Conservation (phyloP, 1,140 invertebrate genomes). For the Harpegnathos saltator region DNA sequence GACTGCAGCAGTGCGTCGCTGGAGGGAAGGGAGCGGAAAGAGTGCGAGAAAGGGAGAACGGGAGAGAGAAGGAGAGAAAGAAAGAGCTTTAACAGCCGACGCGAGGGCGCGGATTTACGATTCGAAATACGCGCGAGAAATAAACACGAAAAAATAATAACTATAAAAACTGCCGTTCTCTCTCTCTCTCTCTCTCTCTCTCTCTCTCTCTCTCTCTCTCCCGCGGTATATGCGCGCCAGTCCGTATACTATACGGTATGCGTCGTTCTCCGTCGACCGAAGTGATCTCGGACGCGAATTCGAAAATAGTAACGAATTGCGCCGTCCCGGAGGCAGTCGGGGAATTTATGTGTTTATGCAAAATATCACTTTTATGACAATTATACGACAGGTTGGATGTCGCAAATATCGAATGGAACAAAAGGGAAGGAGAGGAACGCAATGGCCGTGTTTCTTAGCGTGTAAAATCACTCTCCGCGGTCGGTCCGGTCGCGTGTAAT, state of each 20-base stretch:
- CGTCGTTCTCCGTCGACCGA: slow-evolving; percentile 38
- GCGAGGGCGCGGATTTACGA: slow-evolving; percentile 77
- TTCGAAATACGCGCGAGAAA: slow-evolving; percentile 77
- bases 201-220: too few relatives aligned
- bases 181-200: too few relatives aligned
- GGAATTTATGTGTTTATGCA: slow-evolving; percentile 55
- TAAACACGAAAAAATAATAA: slow-evolving; percentile 84
- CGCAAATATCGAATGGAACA: slow-evolving; percentile 1
- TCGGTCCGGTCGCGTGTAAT: too few relatives aligned
- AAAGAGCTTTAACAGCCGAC: slow-evolving; percentile 53
- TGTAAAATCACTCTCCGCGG: too few relatives aligned
- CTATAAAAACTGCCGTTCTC: slow-evolving; percentile 78
- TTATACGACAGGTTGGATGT: slow-evolving; percentile 13
- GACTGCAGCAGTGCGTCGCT: slow-evolving; percentile 2
- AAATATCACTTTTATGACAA: slow-evolving; percentile 40
- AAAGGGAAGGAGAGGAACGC: too few relatives aligned
- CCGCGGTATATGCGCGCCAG: slow-evolving; percentile 21
- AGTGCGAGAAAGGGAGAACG: neutral
- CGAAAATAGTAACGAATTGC: slow-evolving; percentile 49
- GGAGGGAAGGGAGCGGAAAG: neutral
- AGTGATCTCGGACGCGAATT: slow-evolving; percentile 44
- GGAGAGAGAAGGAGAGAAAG: neutral
- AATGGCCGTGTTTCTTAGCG: neutral
- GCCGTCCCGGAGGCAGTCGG: slow-evolving; percentile 14
- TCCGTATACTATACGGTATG: neutral